Evolutionary conservation across 92 coral and sea anemone genomes (phyloP), one percentile per base, ranked within the genome.

Genomic region (Heliopora coerulea): DNA sequence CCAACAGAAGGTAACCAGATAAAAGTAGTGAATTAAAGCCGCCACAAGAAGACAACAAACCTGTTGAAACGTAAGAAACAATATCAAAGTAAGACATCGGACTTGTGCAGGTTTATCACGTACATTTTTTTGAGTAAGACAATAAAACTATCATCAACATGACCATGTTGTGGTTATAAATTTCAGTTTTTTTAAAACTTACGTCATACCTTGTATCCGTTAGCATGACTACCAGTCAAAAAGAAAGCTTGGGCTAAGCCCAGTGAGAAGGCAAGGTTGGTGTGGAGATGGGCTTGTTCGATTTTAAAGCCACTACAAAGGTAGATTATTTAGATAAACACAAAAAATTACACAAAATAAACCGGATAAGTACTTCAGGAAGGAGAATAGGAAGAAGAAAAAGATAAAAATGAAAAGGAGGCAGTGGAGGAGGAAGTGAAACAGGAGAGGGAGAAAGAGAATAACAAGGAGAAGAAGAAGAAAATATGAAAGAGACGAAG

Each of bases 1-100:
- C 97, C 97, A 91, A 17, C 89, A 88, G 52, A 91, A 91, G 52
- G 96, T 84, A 28, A 83, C 97, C 62, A 91, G 80, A 73, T 83
- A 91, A 29, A 88, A 79, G 58, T 89, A 91, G 29, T 91, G 97
- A 25, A 91, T 67, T 30, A 91, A 49, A 2, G 87, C 82, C 8
- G 97, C 88, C 65, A 89, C 89, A 49, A 83, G 54, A 21, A 84
- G 75, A 58, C 97, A 46, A 15, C 7, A 46, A 46, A n/a, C 2
- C 52, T 46, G n/a, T 48, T 11, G 21, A 3, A 48, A 56, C 28
- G 19, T 24, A 28, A 66, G 42, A 56, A 18, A 32, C 7, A 10
- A 20, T 37, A 4, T 37, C 5, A 37, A 12, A 37, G 12, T 12
- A 37, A 37, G 6, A 37, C 42, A 37, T 6, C 52, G 15, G 15